Percentiles rank a stretch among this genome's conserved stretches.
Evolutionary conservation across 2,888 invertebrate genomes (phyloP).

Genomic region (Nymphalis urticae): DNA sequence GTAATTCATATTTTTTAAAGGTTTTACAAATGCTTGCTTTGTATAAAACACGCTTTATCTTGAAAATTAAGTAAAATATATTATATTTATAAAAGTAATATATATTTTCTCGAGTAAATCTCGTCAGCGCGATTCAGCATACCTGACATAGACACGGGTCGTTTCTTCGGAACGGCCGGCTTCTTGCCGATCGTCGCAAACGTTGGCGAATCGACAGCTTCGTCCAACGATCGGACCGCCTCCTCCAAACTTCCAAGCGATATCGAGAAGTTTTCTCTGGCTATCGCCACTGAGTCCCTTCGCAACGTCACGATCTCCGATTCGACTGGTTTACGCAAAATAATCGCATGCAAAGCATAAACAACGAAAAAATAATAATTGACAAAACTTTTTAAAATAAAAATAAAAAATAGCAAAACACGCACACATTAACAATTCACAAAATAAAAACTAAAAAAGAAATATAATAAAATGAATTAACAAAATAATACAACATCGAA

Average conservation of each 20-base stretch:
- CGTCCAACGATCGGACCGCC: constrained; percentile 71
- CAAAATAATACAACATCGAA: constrained; percentile 7
- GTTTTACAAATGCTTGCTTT: too few species aligned
- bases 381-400: constrained; percentile 45
- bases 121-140: constrained; percentile 42
- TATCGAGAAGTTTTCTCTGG: constrained; percentile 74
- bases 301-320: constrained; percentile 80
- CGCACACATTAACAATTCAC: not conserved
- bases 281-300: constrained; percentile 73
- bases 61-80: too few species aligned
- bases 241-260: constrained; percentile 76
- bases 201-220: constrained; percentile 64
- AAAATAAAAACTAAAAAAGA: not conserved
- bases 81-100: not conserved
- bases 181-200: constrained; percentile 77
- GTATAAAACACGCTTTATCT: too few species aligned
- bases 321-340: constrained; percentile 61
- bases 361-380: constrained; percentile 43
- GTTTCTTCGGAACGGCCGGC: constrained; percentile 77
- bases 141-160: constrained; percentile 84
- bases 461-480: constrained; percentile 5
- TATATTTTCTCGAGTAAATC: not conserved
- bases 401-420: constrained; percentile 13
- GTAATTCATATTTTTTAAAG: too few species aligned
- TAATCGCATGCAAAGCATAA: constrained; percentile 45